Evolutionary conservation across 2,113 vertebrate species (phyloP), one percentile per base, ranked within the genome.

Genomic region (Thymallus thymallus): DNA sequence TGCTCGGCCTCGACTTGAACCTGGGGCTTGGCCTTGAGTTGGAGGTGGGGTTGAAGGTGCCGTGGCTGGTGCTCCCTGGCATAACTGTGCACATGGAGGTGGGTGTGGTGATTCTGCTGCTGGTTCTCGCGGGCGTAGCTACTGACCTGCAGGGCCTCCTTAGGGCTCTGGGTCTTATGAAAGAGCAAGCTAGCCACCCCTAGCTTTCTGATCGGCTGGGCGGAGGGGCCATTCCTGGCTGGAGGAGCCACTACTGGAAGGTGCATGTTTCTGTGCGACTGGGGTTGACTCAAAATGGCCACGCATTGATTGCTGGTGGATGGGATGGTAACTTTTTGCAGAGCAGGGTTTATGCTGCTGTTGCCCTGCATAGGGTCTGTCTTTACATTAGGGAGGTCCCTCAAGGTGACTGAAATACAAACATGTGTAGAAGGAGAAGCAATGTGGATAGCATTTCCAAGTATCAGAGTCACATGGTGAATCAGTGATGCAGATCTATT

Each of bases 71-170:
- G 85, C 89, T 92, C 23, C 0, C 86, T 82, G 76, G 90, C 84
- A 0, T 90, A 85, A 76, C 84, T 91, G 82, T 87, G 84, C 14
- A 86, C 84, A 51, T 84, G 89, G 32, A 89, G 82, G 71, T 87
- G 89, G 1, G 82, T 84, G 69, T 71, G 85, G 18, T 78, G 78
- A 76, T 88, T 81, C 70, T 0, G 65, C 80, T 48, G 68, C 78
- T 46, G 77, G 81, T 81, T n/a, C 68, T 77, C 91, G 51, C 84
- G 86, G 23, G 94, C 90, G 10, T 95, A 97, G 88, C 92, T 96
- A 61, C 97, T 95, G 6, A 95, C 94, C 4, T 95, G 94, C 61
- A 96, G 86, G 60, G 93, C 89, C 46, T 95, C 93, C 1, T 92
- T 92, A 48, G 94, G 90, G 72, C 92, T 94, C 30, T 93, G 84